phyloP scores from a whole-genome alignment of 1,140 invertebrate genomes.

The Vanessa atalanta region DNA sequence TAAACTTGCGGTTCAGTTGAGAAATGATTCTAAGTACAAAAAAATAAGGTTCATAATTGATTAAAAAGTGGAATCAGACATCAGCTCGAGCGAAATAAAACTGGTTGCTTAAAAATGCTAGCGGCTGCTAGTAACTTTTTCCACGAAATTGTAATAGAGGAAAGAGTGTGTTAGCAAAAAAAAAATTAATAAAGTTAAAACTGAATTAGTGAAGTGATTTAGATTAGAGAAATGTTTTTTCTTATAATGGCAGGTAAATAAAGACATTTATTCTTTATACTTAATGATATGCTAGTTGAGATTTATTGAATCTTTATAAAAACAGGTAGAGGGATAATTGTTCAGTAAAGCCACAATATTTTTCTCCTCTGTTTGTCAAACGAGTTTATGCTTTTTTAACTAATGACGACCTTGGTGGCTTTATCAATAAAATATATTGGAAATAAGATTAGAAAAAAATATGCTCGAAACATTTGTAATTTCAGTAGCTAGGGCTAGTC shows the following conservation, averaged over 20 bases:
- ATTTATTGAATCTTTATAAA: too few relatives aligned
- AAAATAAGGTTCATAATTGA: conserved; percentile 2
- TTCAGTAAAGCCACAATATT: too few relatives aligned
- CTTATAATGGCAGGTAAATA: background rate
- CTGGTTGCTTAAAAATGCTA: conserved; percentile 13
- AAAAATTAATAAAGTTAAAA: background rate
- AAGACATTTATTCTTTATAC: too few relatives aligned
- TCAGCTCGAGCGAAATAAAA: background rate
- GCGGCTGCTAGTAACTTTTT: conserved; percentile 3
- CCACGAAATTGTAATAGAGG: conserved; percentile 2
- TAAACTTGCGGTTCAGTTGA: background rate
- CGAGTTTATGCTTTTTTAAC: too few relatives aligned
- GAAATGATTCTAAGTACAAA: background rate
- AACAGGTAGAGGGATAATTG: too few relatives aligned
- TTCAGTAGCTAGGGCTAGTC: too few relatives aligned
- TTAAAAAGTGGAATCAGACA: background rate
- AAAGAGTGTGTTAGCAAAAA: background rate
- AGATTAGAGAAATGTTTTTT: background rate
- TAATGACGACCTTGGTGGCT: too few relatives aligned
- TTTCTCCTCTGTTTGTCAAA: too few relatives aligned
- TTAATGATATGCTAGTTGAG: too few relatives aligned
- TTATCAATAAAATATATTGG: too few relatives aligned
- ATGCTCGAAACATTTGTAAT: too few relatives aligned
- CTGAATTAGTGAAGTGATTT: background rate
- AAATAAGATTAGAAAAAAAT: too few relatives aligned